These are phyloP conservation scores for Emydoidea blandingii DNA, from an alignment of 2,797 vertebrate species.

Conservation along the genomic window DNA sequence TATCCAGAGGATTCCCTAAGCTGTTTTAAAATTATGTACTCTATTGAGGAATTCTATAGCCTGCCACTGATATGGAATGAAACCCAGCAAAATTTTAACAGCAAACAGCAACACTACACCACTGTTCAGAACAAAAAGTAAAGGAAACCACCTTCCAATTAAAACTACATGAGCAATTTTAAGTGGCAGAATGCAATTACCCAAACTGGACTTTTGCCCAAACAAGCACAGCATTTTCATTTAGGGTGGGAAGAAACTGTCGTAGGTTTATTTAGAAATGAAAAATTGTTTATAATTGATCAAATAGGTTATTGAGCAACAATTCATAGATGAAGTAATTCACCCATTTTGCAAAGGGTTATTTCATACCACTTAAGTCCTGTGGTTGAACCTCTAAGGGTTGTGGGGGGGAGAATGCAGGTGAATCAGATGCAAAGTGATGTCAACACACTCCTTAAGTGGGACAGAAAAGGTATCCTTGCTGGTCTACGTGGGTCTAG, in stretches of 20 bases:
- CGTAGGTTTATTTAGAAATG: neutral
- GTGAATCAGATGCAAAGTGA: neutral
- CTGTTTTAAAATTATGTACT: neutral
- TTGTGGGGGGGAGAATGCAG: neutral
- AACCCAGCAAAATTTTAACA: neutral
- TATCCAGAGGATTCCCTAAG: neutral
- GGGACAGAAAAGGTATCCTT: neutral
- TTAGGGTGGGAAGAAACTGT: neutral
- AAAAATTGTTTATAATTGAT: neutral
- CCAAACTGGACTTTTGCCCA: neutral
- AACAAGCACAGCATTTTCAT: neutral
- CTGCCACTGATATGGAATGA: neutral
- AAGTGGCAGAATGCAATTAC: neutral
- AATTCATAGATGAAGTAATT: neutral
- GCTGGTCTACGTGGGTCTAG: neutral
- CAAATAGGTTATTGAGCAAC: neutral
- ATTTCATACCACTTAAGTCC: neutral
- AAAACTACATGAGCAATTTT: neutral
- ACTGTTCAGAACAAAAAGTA: neutral
- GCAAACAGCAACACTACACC: neutral
- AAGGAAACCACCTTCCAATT: neutral
- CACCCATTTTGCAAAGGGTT: neutral
- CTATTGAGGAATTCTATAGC: neutral
- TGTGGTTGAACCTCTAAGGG: neutral
- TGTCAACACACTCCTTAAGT: neutral